Evolutionary conservation across 2,888 invertebrate species (phyloP).

Genomic region (Torymus tubicola): DNA sequence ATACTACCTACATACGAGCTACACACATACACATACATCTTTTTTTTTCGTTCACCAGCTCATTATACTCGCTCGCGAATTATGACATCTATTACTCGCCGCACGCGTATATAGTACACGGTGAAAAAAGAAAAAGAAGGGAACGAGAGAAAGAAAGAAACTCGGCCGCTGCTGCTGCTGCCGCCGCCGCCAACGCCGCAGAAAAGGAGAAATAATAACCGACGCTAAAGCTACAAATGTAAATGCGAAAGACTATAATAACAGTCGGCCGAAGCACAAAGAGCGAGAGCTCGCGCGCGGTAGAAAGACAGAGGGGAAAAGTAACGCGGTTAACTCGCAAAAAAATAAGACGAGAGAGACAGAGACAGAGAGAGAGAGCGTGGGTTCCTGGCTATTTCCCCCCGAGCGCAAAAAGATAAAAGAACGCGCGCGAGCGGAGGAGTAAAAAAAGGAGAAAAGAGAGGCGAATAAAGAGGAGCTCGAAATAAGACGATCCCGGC

Average conservation of each 20-base stretch:
- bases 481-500: slow-evolving; percentile 50
- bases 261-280: slow-evolving; percentile 52
- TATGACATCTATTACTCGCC: slow-evolving; percentile 25
- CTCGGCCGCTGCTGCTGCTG: too few species aligned
- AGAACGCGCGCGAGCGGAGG: slow-evolving; percentile 5
- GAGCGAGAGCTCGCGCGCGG: slow-evolving; percentile 20
- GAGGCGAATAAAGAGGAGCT: slow-evolving; percentile 48
- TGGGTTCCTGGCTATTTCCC: slow-evolving; percentile 56
- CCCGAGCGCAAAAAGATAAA: slow-evolving; percentile 37
- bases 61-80: not conserved
- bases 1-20: too few species aligned
- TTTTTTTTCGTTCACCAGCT: too few species aligned
- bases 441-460: not conserved
- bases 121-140: not conserved
- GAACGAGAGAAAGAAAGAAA: not conserved
- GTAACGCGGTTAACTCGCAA: slow-evolving; percentile 51
- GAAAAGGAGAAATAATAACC: slow-evolving; percentile 41
- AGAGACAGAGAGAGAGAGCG: slow-evolving; percentile 48
- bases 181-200: too few species aligned
- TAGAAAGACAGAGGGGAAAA: slow-evolving; percentile 47
- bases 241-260: slow-evolving; percentile 55
- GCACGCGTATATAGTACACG: not conserved
- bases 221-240: slow-evolving; percentile 48
- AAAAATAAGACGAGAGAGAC: slow-evolving; percentile 46
- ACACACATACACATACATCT: too few species aligned